These are phyloP conservation scores for Tupaia chinensis DNA, from an alignment of 2,113 vertebrate species.

Conservation along the genomic window DNA sequence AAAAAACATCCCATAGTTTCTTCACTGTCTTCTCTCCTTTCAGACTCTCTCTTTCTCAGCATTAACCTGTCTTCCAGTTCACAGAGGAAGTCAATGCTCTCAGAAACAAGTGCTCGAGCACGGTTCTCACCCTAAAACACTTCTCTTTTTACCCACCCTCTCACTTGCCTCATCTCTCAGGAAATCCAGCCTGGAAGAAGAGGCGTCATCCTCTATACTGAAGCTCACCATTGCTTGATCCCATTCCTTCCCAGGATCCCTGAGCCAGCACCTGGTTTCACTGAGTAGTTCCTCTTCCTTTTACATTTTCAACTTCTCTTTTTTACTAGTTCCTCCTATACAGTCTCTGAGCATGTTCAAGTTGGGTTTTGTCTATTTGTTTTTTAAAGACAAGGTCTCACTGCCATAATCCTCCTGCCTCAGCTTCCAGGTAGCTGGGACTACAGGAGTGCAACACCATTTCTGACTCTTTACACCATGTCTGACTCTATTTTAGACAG, in stretches of 20 bases:
- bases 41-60: background rate
- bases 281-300: background rate
- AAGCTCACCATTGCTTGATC: background rate
- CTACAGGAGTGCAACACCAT: too few species aligned
- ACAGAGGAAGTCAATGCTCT: background rate
- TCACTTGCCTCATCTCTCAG: background rate
- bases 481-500: too few species aligned
- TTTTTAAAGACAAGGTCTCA: too few species aligned
- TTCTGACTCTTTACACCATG: too few species aligned
- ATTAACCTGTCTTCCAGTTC: background rate
- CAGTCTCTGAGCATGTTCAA: background rate
- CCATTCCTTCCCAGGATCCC: background rate
- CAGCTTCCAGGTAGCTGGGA: too few species aligned
- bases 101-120: too few species aligned
- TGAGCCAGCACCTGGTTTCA: background rate
- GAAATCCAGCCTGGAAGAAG: background rate
- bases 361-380: too few species aligned
- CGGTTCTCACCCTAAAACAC: too few species aligned
- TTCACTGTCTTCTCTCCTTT: background rate
- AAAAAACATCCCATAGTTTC: background rate
- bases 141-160: background rate
- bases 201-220: accelerated
- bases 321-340: background rate
- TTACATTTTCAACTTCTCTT: background rate
- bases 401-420: too few species aligned